Evolutionary conservation across 2,888 invertebrate species (phyloP).

Genomic region (Epinotia nisella): DNA sequence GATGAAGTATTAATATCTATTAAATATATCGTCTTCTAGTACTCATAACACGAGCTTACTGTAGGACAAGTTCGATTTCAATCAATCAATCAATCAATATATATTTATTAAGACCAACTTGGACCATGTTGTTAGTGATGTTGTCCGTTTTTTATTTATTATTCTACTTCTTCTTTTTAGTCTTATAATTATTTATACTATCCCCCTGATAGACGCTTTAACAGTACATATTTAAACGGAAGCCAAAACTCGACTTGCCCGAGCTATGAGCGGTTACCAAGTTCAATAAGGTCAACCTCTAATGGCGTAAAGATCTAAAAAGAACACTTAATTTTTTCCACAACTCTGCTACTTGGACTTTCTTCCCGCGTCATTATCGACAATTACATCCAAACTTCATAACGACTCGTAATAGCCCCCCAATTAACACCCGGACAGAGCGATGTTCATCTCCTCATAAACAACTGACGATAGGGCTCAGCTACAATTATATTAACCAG

Average conservation of each 20-base stretch:
- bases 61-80: no score
- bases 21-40: no score
- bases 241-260: background rate
- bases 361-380: slow-evolving; percentile 38
- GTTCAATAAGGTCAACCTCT: background rate
- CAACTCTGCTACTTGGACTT: slow-evolving; percentile 22
- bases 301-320: background rate
- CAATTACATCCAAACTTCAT: slow-evolving; percentile 42
- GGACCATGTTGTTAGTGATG: no score
- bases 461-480: slow-evolving; percentile 46
- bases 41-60: no score
- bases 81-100: no score
- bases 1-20: no score
- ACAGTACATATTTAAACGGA: no score
- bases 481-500: slow-evolving; percentile 13
- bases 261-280: background rate
- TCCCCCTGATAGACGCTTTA: no score
- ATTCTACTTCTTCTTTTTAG: no score
- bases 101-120: no score
- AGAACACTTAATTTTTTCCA: slow-evolving; percentile 1
- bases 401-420: slow-evolving; percentile 47
- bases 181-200: no score
- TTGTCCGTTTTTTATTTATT: no score
- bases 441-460: slow-evolving; percentile 47
- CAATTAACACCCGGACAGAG: slow-evolving; percentile 48